phyloP scores from a whole-genome alignment of 2,888 invertebrate genomes.

The Drosophila tripunctata region DNA sequence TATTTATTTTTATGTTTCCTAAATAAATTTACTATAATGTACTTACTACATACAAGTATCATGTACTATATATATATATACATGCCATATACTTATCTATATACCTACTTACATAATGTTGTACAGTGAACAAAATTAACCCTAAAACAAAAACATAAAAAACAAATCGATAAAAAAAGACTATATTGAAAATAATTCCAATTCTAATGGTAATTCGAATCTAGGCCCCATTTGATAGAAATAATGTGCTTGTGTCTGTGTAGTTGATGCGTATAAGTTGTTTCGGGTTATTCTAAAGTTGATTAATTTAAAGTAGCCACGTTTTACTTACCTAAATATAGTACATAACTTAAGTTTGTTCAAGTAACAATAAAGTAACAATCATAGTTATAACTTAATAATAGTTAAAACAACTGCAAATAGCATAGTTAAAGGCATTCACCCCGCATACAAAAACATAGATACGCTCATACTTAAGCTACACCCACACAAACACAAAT shows the following conservation, averaged over 20 bases:
- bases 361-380: slow-evolving; percentile 21
- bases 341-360: slow-evolving; percentile 23
- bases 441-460: slow-evolving; percentile 50
- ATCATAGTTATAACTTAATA: slow-evolving; percentile 19
- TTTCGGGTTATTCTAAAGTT: slow-evolving; percentile 44
- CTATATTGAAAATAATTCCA: slow-evolving; percentile 8
- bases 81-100: slow-evolving; percentile 64
- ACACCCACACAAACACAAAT: slow-evolving; percentile 46
- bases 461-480: slow-evolving; percentile 42
- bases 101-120: slow-evolving; percentile 50
- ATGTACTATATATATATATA: slow-evolving; percentile 62
- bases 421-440: slow-evolving; percentile 56
- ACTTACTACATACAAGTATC: slow-evolving; percentile 50
- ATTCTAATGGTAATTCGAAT: slow-evolving; percentile 15
- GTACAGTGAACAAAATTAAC: slow-evolving; percentile 60
- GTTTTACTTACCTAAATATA: slow-evolving; percentile 17
- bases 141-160: slow-evolving; percentile 13
- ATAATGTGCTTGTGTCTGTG: slow-evolving; percentile 75
- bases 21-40: slow-evolving; percentile 49
- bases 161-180: not conserved
- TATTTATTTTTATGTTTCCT: slow-evolving; percentile 45
- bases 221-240: slow-evolving; percentile 55
- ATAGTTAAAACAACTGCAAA: slow-evolving; percentile 28
- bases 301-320: slow-evolving; percentile 33
- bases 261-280: slow-evolving; percentile 61